phyloP scores from a whole-genome alignment of 1,140 invertebrate genomes.

The Heterodera schachtii region DNA sequence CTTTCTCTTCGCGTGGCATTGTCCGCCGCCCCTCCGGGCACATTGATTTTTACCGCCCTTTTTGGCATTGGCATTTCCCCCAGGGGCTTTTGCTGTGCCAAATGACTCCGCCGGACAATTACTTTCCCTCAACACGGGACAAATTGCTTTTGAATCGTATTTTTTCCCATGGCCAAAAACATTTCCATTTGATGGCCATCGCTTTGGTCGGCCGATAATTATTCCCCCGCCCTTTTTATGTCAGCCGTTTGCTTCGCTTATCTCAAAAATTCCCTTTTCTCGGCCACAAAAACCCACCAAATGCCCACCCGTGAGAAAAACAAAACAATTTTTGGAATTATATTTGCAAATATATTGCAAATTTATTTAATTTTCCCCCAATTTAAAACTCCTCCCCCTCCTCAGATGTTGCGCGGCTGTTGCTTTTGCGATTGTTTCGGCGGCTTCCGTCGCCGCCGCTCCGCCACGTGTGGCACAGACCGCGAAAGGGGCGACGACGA shows the following conservation, averaged over 20 bases:
- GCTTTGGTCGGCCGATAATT: background rate
- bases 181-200: background rate
- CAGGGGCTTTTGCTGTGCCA: too few relatives aligned
- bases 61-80: too few relatives aligned
- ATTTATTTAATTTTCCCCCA: background rate
- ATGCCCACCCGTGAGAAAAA: background rate
- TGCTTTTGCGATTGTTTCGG: slow-evolving; percentile 56
- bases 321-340: background rate
- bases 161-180: background rate
- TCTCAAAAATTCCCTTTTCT: background rate
- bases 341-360: background rate
- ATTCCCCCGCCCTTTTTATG: background rate
- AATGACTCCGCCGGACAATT: too few relatives aligned
- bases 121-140: too few relatives aligned
- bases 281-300: background rate
- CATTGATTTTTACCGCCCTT: too few relatives aligned
- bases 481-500: background rate
- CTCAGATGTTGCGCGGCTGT: slow-evolving; percentile 49
- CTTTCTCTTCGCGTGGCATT: too few relatives aligned
- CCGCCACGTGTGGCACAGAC: background rate
- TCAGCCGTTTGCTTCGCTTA: background rate
- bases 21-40: too few relatives aligned
- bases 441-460: slow-evolving; percentile 46
- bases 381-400: background rate
- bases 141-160: background rate